These are phyloP conservation scores for Archips xylosteana DNA, from an alignment of 2,888 invertebrate species.

Conservation along the genomic window DNA sequence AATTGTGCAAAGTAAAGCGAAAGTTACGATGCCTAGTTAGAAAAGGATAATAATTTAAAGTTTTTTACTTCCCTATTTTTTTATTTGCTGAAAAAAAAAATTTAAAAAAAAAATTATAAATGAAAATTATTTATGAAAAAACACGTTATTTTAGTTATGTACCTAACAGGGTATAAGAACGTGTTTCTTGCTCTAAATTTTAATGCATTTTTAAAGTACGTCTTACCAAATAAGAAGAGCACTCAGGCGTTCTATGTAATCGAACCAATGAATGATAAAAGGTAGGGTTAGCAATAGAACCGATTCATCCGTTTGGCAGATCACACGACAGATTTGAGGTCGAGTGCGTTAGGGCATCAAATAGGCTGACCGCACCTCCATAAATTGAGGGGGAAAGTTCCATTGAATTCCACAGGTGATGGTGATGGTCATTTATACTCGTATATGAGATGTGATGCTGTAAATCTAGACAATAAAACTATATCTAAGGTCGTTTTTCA, in stretches of 20 bases:
- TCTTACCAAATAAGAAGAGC: not conserved
- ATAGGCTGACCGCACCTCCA: constrained; percentile 7
- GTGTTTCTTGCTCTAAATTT: too few relatives aligned
- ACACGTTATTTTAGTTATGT: too few relatives aligned
- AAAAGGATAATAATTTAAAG: too few relatives aligned
- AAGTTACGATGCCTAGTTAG: too few relatives aligned
- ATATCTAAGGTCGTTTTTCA: not conserved
- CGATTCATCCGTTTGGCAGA: constrained; percentile 12
- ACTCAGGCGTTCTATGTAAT: not conserved
- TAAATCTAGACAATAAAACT: not conserved
- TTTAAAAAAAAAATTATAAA: too few relatives aligned
- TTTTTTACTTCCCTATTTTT: too few relatives aligned
- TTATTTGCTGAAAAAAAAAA: too few relatives aligned
- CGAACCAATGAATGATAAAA: constrained; percentile 17
- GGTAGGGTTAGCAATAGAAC: constrained; percentile 5
- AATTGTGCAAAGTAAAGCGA: too few relatives aligned
- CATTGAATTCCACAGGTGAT: constrained; percentile 9
- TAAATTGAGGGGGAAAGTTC: constrained; percentile 10
- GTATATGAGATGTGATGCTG: not conserved
- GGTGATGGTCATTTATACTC: not conserved
- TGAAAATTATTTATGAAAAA: too few relatives aligned
- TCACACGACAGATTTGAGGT: constrained; percentile 5
- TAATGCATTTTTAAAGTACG: not conserved
- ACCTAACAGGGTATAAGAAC: too few relatives aligned
- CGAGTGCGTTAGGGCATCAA: constrained; percentile 14